Percentiles rank a stretch among this genome's conserved stretches.
phyloP scores from a whole-genome alignment of 1,140 invertebrate genomes.

The Gryllus bimaculatus region DNA sequence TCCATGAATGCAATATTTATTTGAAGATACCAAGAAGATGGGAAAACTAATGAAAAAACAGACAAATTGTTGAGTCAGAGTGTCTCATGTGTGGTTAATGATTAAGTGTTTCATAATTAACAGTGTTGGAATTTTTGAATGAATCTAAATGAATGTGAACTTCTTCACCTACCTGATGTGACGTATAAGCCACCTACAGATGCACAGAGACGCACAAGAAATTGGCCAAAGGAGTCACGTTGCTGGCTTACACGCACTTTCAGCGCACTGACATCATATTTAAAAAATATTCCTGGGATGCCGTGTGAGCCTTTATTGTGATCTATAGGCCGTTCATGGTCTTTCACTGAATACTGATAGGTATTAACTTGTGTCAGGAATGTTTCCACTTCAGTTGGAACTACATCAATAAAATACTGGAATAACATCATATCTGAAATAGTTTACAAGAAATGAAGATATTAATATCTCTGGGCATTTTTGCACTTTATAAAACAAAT shows the following conservation, averaged over 20 bases:
- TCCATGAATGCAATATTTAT: no score
- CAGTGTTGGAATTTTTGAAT: no score
- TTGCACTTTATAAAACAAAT: background rate
- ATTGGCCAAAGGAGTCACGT: slow-evolving; percentile 65
- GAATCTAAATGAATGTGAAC: background rate
- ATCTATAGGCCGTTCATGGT: slow-evolving; percentile 67
- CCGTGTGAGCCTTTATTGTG: slow-evolving; percentile 75
- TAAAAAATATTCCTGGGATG: slow-evolving; percentile 87
- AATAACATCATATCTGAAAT: slow-evolving; percentile 64
- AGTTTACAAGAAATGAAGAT: background rate
- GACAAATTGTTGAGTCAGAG: no score
- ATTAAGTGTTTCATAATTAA: no score
- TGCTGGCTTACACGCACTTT: slow-evolving; percentile 79
- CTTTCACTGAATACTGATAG: slow-evolving; percentile 89
- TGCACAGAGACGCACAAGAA: slow-evolving; percentile 77
- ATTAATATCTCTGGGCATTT: background rate
- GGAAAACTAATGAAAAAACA: no score
- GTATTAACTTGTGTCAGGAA: slow-evolving; percentile 59
- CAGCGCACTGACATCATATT: slow-evolving; percentile 84
- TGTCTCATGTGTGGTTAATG: no score
- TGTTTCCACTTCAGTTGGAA: slow-evolving; percentile 82
- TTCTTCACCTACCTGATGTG: slow-evolving; percentile 49
- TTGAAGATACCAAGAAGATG: no score
- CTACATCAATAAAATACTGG: slow-evolving; percentile 94
- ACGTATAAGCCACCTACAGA: slow-evolving; percentile 86